Evolutionary conservation across 2,113 vertebrate species (phyloP).

Genomic region (Podilymbus podiceps): DNA sequence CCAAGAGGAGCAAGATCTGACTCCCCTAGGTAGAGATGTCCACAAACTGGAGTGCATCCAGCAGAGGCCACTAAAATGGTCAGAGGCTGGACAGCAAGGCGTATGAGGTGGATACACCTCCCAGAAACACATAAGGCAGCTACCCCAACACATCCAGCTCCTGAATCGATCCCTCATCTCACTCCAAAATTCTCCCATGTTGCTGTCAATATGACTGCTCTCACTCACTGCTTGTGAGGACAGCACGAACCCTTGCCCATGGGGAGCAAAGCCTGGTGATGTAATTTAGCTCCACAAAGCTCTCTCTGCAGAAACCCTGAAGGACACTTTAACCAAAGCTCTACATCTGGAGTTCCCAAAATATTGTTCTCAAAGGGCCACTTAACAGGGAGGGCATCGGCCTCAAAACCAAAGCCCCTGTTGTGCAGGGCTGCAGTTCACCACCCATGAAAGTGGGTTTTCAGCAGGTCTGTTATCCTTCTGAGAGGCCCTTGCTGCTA

Average conservation of each 20-base stretch:
- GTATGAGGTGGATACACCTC: background rate
- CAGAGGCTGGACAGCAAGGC: background rate
- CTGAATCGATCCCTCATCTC: fast-evolving
- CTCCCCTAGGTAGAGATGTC: background rate
- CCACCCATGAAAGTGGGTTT: background rate
- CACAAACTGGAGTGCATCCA: background rate
- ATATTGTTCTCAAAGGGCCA: background rate
- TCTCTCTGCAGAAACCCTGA: background rate
- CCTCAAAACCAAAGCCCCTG: background rate
- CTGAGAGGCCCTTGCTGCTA: background rate
- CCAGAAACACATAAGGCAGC: background rate
- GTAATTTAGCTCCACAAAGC: background rate
- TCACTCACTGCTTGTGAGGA: background rate
- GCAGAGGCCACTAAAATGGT: background rate
- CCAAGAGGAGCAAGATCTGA: background rate
- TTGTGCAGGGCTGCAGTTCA: background rate
- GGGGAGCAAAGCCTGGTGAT: background rate
- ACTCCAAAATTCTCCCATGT: background rate
- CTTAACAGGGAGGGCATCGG: background rate
- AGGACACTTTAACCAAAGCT: background rate
- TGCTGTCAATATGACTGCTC: background rate
- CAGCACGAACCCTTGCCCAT: background rate
- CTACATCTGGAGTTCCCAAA: background rate
- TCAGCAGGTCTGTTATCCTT: background rate
- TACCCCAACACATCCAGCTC: background rate